These are phyloP conservation scores for Meteorus sp. DNA, from an alignment of 1,140 invertebrate species.

Conservation along the genomic window DNA sequence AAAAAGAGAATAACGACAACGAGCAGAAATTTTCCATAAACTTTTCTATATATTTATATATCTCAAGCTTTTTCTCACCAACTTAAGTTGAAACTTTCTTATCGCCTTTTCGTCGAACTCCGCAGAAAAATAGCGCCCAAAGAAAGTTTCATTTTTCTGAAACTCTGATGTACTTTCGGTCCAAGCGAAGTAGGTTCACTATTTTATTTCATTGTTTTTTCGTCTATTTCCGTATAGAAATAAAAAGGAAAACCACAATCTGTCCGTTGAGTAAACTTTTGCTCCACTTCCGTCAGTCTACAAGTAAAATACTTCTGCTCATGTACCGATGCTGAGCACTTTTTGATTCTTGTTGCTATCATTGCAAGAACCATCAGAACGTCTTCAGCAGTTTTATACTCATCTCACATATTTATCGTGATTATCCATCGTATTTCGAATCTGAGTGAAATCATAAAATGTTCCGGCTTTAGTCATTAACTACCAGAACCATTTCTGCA, in stretches of 20 bases:
- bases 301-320: background rate
- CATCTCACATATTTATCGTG: too few relatives aligned
- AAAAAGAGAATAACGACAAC: too few relatives aligned
- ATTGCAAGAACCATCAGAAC: too few relatives aligned
- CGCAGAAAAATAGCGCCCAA: slow-evolving; percentile 14
- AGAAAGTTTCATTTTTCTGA: slow-evolving; percentile 24
- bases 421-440: too few relatives aligned
- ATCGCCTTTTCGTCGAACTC: background rate
- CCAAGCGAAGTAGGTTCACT: slow-evolving; percentile 19
- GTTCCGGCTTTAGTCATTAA: too few relatives aligned
- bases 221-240: background rate
- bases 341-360: too few relatives aligned
- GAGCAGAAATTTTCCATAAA: background rate
- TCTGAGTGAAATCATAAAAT: too few relatives aligned
- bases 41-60: background rate
- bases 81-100: slow-evolving; percentile 16
- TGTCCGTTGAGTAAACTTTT: background rate
- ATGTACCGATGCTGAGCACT: too few relatives aligned
- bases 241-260: background rate
- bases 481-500: too few relatives aligned
- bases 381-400: too few relatives aligned
- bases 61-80: slow-evolving; percentile 15
- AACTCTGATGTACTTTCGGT: slow-evolving; percentile 3
- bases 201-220: too few relatives aligned
- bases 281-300: background rate